Percentiles rank a stretch among this genome's conserved stretches.
These are phyloP conservation scores for Brachionus paranguensis DNA, from an alignment of 1,140 invertebrate genomes.

Conservation along the genomic window DNA sequence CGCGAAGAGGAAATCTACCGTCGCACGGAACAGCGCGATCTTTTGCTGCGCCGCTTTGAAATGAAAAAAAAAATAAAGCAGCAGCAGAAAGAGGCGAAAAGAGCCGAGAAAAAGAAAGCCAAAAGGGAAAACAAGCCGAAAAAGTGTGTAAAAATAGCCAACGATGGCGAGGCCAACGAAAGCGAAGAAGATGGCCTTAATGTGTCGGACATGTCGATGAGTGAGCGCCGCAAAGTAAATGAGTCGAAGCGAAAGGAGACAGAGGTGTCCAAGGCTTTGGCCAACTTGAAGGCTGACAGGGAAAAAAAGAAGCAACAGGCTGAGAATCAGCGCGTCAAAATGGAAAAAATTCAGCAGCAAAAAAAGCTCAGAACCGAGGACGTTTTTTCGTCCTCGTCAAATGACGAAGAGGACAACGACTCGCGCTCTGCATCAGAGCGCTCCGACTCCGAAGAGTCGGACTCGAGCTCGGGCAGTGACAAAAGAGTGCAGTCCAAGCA, in stretches of 20 bases:
- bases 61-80: conserved; percentile 34
- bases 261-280: conserved; percentile 29
- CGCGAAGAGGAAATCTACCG: conserved; percentile 38
- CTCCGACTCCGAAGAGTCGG: background rate
- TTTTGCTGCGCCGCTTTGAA: background rate
- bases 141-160: background rate
- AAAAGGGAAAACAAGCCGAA: background rate
- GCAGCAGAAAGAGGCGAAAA: conserved; percentile 9
- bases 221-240: conserved; percentile 15
- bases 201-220: background rate
- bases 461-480: background rate
- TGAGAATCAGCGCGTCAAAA: background rate
- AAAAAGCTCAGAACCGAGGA: conserved; percentile 36
- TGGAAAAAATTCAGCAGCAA: conserved; percentile 26
- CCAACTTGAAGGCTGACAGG: conserved; percentile 26
- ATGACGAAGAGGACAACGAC: conserved; percentile 54
- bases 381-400: conserved; percentile 37
- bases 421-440: conserved; percentile 50
- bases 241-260: conserved; percentile 30
- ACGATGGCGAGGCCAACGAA: background rate
- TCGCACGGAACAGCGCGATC: conserved; percentile 27
- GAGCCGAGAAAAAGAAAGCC: background rate
- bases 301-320: conserved; percentile 39
- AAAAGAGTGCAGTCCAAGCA: conserved; percentile 21
- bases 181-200: background rate